A percentile compares a stretch with the other conserved stretches of the same genome.
phyloP scores from a whole-genome alignment of 2,888 invertebrate species.

The Flabesymbios commensalis region DNA sequence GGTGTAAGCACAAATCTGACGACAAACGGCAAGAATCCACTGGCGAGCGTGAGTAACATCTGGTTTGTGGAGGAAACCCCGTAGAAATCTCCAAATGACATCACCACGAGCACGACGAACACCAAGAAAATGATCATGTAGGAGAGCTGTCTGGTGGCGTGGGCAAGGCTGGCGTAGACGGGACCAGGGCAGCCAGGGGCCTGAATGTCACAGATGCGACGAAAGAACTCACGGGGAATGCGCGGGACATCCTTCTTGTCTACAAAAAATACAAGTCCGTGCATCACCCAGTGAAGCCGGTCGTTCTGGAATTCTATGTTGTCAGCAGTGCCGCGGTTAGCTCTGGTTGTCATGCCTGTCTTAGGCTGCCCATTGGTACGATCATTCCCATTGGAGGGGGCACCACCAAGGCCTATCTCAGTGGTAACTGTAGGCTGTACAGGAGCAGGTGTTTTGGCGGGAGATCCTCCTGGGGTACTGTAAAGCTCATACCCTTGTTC shows the following conservation, averaged over 20 bases:
- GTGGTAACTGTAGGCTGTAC: not conserved
- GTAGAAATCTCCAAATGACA: slow-evolving; percentile 52
- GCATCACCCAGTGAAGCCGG: slow-evolving; percentile 32
- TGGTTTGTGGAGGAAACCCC: slow-evolving; percentile 55
- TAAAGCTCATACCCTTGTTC: not conserved
- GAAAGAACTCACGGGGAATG: slow-evolving; percentile 53
- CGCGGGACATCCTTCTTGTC: slow-evolving; percentile 48
- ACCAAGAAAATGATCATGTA: slow-evolving; percentile 54
- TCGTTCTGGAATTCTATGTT: slow-evolving; percentile 31
- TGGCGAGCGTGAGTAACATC: slow-evolving; percentile 51
- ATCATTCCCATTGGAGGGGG: not conserved
- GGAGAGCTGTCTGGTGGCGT: slow-evolving; percentile 52
- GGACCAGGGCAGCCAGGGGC: slow-evolving; percentile 57
- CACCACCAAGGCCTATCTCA: not conserved
- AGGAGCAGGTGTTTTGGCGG: not conserved
- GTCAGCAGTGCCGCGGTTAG: slow-evolving; percentile 9
- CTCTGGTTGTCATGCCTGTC: too few species aligned
- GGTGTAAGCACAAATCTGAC: slow-evolving; percentile 29
- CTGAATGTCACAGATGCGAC: slow-evolving; percentile 50
- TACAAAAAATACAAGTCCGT: slow-evolving; percentile 30
- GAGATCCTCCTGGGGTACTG: not conserved
- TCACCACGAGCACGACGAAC: slow-evolving; percentile 55
- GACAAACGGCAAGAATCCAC: slow-evolving; percentile 55
- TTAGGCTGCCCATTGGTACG: not conserved
- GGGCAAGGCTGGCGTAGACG: slow-evolving; percentile 50